A percentile compares a stretch with the other conserved stretches of the same genome.
Evolutionary conservation across 2,113 vertebrate species (phyloP).

Genomic region (Anhinga rufa): DNA sequence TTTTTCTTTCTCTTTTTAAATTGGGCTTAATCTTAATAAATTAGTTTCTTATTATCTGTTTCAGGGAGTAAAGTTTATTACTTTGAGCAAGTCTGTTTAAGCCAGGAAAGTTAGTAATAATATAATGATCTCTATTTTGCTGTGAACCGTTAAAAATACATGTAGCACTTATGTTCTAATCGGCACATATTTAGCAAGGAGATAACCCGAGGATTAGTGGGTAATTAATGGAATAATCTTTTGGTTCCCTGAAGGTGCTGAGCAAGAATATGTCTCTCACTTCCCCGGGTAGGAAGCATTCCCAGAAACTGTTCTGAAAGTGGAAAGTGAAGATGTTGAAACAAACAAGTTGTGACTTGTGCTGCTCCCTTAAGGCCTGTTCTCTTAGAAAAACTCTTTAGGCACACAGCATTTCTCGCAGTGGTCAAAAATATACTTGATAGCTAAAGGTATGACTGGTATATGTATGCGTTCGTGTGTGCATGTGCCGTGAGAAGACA

Average conservation of each 20-base stretch:
- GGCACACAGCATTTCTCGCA: fast-evolving
- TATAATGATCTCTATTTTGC: not conserved
- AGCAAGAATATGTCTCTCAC: not conserved
- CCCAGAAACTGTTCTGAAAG: not conserved
- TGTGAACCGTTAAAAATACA: fast-evolving
- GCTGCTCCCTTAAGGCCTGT: fast-evolving
- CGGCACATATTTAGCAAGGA: fast-evolving
- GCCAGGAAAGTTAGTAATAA: not conserved
- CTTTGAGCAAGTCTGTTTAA: not conserved
- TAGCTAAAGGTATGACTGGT: too few species aligned
- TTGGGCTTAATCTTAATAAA: not conserved
- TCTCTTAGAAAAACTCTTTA: too few species aligned
- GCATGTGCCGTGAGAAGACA: fast-evolving
- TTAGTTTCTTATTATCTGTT: not conserved
- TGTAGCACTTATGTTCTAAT: not conserved
- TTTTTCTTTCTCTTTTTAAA: not conserved
- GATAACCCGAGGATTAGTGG: fast-evolving
- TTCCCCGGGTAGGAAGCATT: not conserved
- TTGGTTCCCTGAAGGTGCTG: fast-evolving
- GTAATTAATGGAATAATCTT: fast-evolving
- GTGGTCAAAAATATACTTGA: fast-evolving
- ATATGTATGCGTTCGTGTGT: fast-evolving
- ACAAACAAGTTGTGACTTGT: not conserved
- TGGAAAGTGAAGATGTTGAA: too few species aligned
- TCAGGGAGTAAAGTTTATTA: not conserved